Percentiles rank a stretch among this genome's conserved stretches.
These are phyloP conservation scores for Andrena praecox DNA, from an alignment of 2,888 invertebrate species.

Conservation along the genomic window DNA sequence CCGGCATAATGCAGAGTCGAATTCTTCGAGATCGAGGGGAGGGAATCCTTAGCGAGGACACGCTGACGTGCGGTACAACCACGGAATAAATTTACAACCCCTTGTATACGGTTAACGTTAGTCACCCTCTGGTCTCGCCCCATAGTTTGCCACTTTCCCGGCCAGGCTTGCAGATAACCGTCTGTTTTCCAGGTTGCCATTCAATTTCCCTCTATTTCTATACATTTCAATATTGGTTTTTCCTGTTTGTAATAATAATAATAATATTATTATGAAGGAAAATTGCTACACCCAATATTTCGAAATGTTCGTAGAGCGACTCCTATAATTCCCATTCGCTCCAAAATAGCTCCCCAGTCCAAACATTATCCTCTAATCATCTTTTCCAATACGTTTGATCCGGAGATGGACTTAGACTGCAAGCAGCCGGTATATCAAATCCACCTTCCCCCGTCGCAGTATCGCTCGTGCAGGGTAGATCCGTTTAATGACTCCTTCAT, in stretches of 20 bases:
- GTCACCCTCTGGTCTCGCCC: slow-evolving; percentile 67
- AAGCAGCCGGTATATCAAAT: neutral
- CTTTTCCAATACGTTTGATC: neutral
- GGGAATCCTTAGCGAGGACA: slow-evolving; percentile 64
- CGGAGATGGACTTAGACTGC: neutral
- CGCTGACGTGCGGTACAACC: slow-evolving; percentile 73
- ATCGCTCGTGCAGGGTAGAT: neutral
- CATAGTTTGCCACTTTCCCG: slow-evolving; percentile 8
- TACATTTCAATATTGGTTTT: too few species aligned
- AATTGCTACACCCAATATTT: too few species aligned
- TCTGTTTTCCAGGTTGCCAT: neutral
- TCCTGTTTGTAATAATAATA: too few species aligned
- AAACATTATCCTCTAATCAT: neutral
- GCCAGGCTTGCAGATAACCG: slow-evolving; percentile 15
- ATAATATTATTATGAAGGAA: neutral
- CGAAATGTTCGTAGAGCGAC: neutral
- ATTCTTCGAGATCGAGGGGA: slow-evolving; percentile 65
- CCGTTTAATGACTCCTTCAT: slow-evolving; percentile 31
- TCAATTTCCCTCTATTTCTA: too few species aligned
- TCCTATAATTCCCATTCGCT: neutral
- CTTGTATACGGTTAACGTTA: slow-evolving; percentile 74
- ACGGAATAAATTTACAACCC: slow-evolving; percentile 78
- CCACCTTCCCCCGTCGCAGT: neutral
- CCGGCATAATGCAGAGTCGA: slow-evolving; percentile 77
- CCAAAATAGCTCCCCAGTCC: neutral